Evolutionary conservation across 2,888 invertebrate genomes (phyloP), one percentile per base, ranked within the genome.

Genomic region (Ptycholaimellus sp.): DNA sequence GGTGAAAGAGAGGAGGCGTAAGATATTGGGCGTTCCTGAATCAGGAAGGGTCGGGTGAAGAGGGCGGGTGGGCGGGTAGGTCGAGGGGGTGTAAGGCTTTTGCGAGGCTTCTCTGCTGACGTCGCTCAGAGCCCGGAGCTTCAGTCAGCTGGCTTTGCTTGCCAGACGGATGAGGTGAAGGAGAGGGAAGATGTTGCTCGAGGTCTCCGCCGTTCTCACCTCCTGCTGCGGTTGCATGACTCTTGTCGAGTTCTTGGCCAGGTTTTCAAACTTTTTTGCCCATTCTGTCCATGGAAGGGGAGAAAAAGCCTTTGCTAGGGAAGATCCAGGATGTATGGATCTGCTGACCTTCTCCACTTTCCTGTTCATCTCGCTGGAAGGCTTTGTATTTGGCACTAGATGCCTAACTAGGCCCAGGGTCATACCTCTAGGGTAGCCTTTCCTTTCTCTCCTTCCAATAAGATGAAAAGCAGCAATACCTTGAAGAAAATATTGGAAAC

Each of bases 261-360:
- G 53, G 56, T 56, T 25, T n/a, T n/a, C n/a, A n/a, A n/a, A n/a
- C n/a, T n/a, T n/a, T n/a, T n/a, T n/a, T n/a, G n/a, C n/a, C n/a
- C n/a, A n/a, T n/a, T n/a, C n/a, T n/a, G n/a, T n/a, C n/a, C n/a
- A n/a, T 27, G 9, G 11, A 9, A 27, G 27, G n/a, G n/a, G 27
- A n/a, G 27, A 9, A 27, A 27, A 27, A 11, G 11, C 6, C 21
- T 18, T 18, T 63, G 66, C 33, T 56, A 77, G 79, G 59, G 72
- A 73, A 52, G 81, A 83, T 58, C 83, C 87, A 2, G 81, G 82
- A 1, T 72, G 77, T 41, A 93, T 90, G 29, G 83, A 87, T 58
- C 66, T 93, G 32, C 77, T 90, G 21, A 96, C 93, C n/a, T 85
- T 87, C 58, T 68, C 74, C 1, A 90, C 90, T 57, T 93, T 93